These are phyloP conservation scores for Carapus acus DNA, from an alignment of 2,797 vertebrate genomes.

Conservation along the genomic window DNA sequence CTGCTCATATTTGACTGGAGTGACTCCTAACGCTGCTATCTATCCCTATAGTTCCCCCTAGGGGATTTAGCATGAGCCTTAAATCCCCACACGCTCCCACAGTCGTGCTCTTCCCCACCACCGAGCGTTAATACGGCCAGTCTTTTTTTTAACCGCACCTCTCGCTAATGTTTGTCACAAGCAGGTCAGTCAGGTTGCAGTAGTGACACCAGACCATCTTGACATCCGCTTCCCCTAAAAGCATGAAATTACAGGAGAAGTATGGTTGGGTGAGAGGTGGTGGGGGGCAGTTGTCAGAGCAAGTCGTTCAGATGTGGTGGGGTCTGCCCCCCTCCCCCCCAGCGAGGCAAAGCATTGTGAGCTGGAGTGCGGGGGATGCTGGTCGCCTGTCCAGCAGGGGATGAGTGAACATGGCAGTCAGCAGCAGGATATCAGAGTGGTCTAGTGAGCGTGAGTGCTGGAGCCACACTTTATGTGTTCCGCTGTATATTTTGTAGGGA, in stretches of 20 bases:
- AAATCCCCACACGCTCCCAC: constrained; percentile 70
- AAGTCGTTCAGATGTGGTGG: background rate
- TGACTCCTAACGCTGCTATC: constrained; percentile 71
- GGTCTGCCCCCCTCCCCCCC: constrained; percentile 47
- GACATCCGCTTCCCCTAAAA: constrained; percentile 2
- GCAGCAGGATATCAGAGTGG: constrained; percentile 70
- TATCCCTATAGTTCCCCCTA: constrained; percentile 73
- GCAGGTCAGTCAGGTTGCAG: constrained; percentile 13
- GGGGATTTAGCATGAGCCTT: constrained; percentile 74
- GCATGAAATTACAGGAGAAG: background rate
- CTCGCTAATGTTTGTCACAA: constrained; percentile 53
- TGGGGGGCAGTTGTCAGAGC: constrained; percentile 8
- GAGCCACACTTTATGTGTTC: constrained; percentile 76
- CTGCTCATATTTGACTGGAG: constrained; percentile 76
- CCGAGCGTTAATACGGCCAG: constrained; percentile 48
- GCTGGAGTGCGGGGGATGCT: constrained; percentile 60
- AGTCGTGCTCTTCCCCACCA: constrained; percentile 50
- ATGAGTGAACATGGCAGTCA: constrained; percentile 73
- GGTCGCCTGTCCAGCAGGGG: constrained; percentile 68
- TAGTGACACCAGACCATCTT: constrained; percentile 12
- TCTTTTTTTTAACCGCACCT: constrained; percentile 57
- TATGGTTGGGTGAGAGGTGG: background rate
- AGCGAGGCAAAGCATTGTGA: constrained; percentile 48
- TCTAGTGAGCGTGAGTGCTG: constrained; percentile 78
- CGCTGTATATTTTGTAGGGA: constrained; percentile 84